Evolutionary conservation across 2,113 vertebrate species (phyloP), one percentile per base, ranked within the genome.

Genomic region (Capra hircus): DNA sequence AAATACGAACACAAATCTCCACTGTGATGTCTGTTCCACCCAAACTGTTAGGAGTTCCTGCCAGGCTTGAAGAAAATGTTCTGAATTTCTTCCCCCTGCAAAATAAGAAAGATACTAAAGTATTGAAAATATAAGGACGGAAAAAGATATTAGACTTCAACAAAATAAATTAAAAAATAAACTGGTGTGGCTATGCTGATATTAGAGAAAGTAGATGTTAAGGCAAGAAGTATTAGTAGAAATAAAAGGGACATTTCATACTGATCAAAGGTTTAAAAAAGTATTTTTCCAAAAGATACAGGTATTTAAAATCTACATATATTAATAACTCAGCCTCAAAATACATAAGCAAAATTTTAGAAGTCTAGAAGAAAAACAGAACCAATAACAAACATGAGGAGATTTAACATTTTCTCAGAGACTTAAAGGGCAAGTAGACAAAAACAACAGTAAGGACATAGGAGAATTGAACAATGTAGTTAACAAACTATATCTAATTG

Each of bases 1-100:
- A 67, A 43, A 28, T 62, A 14, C 5, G 6, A 45, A 62, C 28
- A 36, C 27, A 43, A 82, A 43, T 91, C 89, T 98, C n/a, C 97
- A 98, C 98, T 57, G 98, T 98, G 98, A 98, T 97, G 90, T 98
- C 98, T 98, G 98, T 99, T 99, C 99, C 98, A 98, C 94, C 95
- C 97, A 98, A 98, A 98, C 98, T 98, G 98, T 98, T 98, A 98
- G 85, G 33, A 97, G 97, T 96, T 98, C 98, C 98, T 23, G 77
- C 97, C 98, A 98, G 94, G 84, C 99, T 98, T 99, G 98, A 98
- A 98, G 97, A 98, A 97, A 98, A 96, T 57, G 71, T 97, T 97
- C 97, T 98, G 93, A 97, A 98, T 94, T 98, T 98, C 97, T 97
- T 97, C 74, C 78, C 98, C 94, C 91, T 98, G 94, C 36, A 40